Conservation (phyloP, 2,113 vertebrate genomes). For the Benitochromis conjunctus region DNA sequence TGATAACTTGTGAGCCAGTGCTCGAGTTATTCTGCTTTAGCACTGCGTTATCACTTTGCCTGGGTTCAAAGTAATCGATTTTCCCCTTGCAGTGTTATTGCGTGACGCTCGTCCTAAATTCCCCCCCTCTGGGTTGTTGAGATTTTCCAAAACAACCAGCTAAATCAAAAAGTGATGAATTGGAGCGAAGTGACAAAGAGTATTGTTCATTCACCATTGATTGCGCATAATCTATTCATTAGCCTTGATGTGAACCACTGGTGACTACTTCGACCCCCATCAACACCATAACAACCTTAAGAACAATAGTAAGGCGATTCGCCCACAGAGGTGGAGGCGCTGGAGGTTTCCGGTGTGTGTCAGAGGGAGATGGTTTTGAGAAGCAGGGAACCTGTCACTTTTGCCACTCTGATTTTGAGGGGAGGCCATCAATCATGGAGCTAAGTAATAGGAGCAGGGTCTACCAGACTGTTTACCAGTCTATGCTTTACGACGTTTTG, state of each 20-base stretch:
- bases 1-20: slow-evolving; percentile 1
- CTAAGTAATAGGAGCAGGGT: not conserved
- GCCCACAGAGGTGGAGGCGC: slow-evolving; percentile 22
- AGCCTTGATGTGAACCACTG: slow-evolving; percentile 44
- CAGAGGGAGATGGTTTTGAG: not conserved
- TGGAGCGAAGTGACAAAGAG: slow-evolving; percentile 32
- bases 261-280: slow-evolving; percentile 34
- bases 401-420: slow-evolving; percentile 37
- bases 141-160: slow-evolving; percentile 56
- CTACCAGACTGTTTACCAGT: slow-evolving; percentile 8
- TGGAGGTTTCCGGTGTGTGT: slow-evolving; percentile 53
- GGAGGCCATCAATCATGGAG: slow-evolving; percentile 53
- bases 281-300: slow-evolving; percentile 46
- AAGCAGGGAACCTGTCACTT: slow-evolving; percentile 38
- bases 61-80: slow-evolving; percentile 27
- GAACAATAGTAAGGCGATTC: slow-evolving; percentile 24
- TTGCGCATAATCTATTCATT: slow-evolving; percentile 60
- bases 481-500: slow-evolving; percentile 2
- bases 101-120: slow-evolving; percentile 6
- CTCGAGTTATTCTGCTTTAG: slow-evolving; percentile 2
- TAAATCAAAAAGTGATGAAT: slow-evolving; percentile 62
- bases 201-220: slow-evolving; percentile 59
- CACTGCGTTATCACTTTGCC: not conserved
- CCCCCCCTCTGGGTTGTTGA: not conserved
- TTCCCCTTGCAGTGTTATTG: not conserved